Conservation (phyloP, 1,140 invertebrate species). For the Lutraria rhynchaena region DNA sequence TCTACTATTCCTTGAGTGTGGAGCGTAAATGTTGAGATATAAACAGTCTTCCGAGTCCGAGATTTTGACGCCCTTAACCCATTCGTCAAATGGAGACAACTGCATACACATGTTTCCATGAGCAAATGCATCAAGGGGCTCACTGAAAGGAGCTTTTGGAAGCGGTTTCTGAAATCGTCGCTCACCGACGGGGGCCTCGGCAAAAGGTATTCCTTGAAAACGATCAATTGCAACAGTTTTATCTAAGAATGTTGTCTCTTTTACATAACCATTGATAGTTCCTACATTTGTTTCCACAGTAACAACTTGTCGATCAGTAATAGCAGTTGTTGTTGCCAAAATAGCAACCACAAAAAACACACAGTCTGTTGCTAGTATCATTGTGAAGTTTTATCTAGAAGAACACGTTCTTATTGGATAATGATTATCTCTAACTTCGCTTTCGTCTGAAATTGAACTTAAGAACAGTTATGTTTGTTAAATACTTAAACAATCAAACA, state of each 20-base stretch:
- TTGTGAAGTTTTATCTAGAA: no score
- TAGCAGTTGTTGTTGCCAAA: no score
- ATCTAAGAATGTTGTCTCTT: slow-evolving; percentile 5
- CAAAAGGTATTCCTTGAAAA: slow-evolving; percentile 88
- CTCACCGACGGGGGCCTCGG: slow-evolving; percentile 93
- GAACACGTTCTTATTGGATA: no score
- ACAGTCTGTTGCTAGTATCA: no score
- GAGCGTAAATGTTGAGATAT: slow-evolving; percentile 93
- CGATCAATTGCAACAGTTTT: neutral
- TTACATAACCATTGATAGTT: neutral
- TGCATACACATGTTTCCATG: slow-evolving; percentile 84
- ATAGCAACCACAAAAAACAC: no score
- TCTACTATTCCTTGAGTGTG: slow-evolving; percentile 82
- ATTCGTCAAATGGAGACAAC: neutral
- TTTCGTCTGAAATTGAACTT: no score
- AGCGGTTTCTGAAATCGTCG: slow-evolving; percentile 93
- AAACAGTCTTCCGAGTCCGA: slow-evolving; percentile 91
- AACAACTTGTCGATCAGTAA: no score
- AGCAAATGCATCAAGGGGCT: slow-evolving; percentile 69
- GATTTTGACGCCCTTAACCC: no score
- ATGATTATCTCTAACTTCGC: no score
- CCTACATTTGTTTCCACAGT: neutral
- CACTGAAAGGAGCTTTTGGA: slow-evolving; percentile 81
- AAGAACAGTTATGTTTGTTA: no score
- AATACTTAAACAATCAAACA: no score